Evolutionary conservation across 2,888 invertebrate genomes (phyloP).

Genomic region (Sesia apiformis): DNA sequence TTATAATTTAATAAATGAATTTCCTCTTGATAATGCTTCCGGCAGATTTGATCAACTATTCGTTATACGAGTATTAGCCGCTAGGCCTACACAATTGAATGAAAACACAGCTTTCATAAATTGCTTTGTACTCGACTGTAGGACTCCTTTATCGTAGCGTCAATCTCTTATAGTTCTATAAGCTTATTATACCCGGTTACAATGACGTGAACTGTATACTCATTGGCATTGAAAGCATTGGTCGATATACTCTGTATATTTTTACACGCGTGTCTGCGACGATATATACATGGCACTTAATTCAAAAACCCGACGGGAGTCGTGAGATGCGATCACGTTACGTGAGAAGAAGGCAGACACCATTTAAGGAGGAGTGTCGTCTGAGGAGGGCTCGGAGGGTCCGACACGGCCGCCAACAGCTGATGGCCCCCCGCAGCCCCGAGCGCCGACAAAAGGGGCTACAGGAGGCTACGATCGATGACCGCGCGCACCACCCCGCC

Average conservation of each 20-base stretch:
- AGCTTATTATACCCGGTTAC: too few relatives aligned
- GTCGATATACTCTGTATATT: too few relatives aligned
- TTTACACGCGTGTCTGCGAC: too few relatives aligned
- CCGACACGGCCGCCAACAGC: slow-evolving; percentile 35
- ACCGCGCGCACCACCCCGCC: slow-evolving; percentile 39
- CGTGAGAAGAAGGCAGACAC: slow-evolving; percentile 12
- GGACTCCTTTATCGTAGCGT: too few relatives aligned
- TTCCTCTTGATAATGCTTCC: slow-evolving; percentile 47
- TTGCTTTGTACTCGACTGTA: too few relatives aligned
- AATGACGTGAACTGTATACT: too few relatives aligned
- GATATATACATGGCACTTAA: slow-evolving; percentile 4
- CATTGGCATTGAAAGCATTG: too few relatives aligned
- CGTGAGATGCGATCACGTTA: slow-evolving; percentile 9
- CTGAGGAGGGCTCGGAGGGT: background rate
- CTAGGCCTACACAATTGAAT: too few relatives aligned
- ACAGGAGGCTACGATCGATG: slow-evolving; percentile 44
- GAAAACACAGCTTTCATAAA: too few relatives aligned
- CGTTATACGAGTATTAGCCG: too few relatives aligned
- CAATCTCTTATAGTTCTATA: too few relatives aligned
- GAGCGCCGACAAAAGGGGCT: slow-evolving; percentile 13
- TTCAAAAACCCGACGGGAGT: slow-evolving; percentile 9
- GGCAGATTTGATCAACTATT: slow-evolving; percentile 25
- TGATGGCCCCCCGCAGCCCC: slow-evolving; percentile 48
- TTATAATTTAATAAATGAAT: slow-evolving; percentile 25
- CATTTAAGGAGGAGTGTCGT: slow-evolving; percentile 4